Evolutionary conservation across 2,113 vertebrate species (phyloP), one percentile per base, ranked within the genome.

Genomic region (Laticauda colubrina): DNA sequence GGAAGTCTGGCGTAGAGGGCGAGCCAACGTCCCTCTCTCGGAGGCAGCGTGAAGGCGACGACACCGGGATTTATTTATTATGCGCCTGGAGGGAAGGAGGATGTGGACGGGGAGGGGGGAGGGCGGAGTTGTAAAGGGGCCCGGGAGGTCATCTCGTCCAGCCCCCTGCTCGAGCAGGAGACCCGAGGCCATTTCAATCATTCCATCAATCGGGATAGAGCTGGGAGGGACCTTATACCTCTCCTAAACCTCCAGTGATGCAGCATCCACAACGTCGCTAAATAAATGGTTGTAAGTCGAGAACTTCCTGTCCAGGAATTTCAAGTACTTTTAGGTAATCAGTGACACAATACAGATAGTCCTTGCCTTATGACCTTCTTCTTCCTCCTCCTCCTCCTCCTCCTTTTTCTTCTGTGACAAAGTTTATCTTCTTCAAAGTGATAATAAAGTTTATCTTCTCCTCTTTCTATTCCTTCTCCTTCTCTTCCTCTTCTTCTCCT

Each of bases 401-500:
- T 54, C 11, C 53, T 54, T 14, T 3, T 54, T 12, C 12, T 12
- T 14, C 14, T 15, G 7, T 51, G 48, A 51, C 48, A 10, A 51
- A 51, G 48, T 12, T 54, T 54, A 14, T 14, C 12, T 14, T 54
- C 21, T 23, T 59, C 48, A 9, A 51, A 9, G 48, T 51, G 48
- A 51, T 8, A 51, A 9, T 51, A 51, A 51, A 51, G 48, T 54
- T 54, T 12, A 12, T 12, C 12, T 14, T 54, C 2, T 14, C 12
- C 12, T 54, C 3, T 12, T 54, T 0, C 45, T 54, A 0, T 2
- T 54, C 53, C 10, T 54, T 0, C 2, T 6, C 8, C 56, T 6
- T 3, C 24, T 24, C 1, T 9, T 51, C 0, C 1, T 48, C 45
- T 5, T 45, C 4, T 0, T 45, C 45, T 26, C 3, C 3, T 61